These are phyloP conservation scores for Cremastinae sp. DNA, from an alignment of 2,888 invertebrate genomes.

Conservation along the genomic window DNA sequence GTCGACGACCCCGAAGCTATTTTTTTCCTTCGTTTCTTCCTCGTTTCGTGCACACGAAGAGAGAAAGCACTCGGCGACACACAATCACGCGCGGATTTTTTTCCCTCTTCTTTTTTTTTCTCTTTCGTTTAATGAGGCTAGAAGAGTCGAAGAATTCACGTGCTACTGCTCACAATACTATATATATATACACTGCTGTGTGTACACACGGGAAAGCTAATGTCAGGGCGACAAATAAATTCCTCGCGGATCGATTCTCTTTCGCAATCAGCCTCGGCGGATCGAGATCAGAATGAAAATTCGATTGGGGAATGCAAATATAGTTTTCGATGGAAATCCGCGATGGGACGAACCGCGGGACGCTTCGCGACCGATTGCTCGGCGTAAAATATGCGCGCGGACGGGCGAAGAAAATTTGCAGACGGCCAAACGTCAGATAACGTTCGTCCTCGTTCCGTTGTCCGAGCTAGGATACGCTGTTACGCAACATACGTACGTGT, in stretches of 20 bases:
- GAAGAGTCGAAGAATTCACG: not conserved
- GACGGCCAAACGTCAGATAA: constrained; percentile 13
- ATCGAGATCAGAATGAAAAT: no score
- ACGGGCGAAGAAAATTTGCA: constrained; percentile 8
- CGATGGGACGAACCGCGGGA: no score
- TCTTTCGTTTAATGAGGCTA: not conserved
- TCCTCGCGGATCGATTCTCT: not conserved
- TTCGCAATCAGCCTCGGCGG: no score
- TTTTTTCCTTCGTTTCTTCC: constrained; percentile 16
- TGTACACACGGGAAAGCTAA: constrained; percentile 2
- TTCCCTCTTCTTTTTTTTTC: constrained; percentile 2
- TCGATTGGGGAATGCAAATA: no score
- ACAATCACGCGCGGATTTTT: not conserved
- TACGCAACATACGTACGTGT: constrained; percentile 50
- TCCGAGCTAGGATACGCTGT: constrained; percentile 55
- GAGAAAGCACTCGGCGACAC: constrained; percentile 42
- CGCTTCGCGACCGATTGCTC: no score
- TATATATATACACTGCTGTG: no score
- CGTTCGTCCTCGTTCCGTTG: constrained; percentile 60
- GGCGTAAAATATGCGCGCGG: not conserved
- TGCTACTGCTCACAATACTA: not conserved
- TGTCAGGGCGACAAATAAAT: not conserved
- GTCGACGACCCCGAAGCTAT: constrained; percentile 45
- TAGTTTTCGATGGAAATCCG: no score
- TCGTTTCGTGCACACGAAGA: constrained; percentile 28